A percentile compares a stretch with the other conserved stretches of the same genome.
Conservation (phyloP, 1,140 invertebrate species). For the Trinorchestia longiramus region DNA sequence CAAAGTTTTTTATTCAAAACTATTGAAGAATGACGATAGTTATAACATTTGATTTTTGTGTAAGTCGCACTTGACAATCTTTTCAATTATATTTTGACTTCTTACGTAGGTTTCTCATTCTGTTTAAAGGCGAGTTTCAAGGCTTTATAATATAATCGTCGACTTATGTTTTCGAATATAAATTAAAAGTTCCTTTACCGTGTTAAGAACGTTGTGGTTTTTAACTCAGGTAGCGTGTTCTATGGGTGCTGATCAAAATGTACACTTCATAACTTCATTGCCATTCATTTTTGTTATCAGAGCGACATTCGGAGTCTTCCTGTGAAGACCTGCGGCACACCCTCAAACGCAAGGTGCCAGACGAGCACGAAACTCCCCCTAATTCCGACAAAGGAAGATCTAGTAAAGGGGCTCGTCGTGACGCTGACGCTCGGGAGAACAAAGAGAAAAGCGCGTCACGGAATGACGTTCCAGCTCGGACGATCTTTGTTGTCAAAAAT, state of each 20-base stretch:
- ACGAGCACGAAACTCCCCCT: not conserved
- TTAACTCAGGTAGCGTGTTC: not conserved
- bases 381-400: not conserved
- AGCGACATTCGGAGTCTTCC: slow-evolving; percentile 20
- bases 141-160: too few relatives aligned
- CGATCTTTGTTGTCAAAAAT: slow-evolving; percentile 31
- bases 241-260: not conserved
- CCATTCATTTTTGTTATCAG: not conserved
- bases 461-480: not conserved
- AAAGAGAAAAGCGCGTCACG: not conserved
- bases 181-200: too few relatives aligned
- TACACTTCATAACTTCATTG: not conserved
- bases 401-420: not conserved
- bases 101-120: too few relatives aligned
- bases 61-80: too few relatives aligned
- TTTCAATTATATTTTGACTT: too few relatives aligned
- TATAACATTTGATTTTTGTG: too few relatives aligned
- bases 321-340: slow-evolving; percentile 16
- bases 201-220: too few relatives aligned
- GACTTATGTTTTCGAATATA: too few relatives aligned
- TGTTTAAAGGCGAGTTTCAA: too few relatives aligned
- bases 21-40: too few relatives aligned
- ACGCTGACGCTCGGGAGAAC: not conserved
- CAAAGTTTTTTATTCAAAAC: too few relatives aligned
- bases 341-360: not conserved